These are phyloP conservation scores for Aricia artaxerxes DNA, from an alignment of 2,888 invertebrate genomes.

Conservation along the genomic window DNA sequence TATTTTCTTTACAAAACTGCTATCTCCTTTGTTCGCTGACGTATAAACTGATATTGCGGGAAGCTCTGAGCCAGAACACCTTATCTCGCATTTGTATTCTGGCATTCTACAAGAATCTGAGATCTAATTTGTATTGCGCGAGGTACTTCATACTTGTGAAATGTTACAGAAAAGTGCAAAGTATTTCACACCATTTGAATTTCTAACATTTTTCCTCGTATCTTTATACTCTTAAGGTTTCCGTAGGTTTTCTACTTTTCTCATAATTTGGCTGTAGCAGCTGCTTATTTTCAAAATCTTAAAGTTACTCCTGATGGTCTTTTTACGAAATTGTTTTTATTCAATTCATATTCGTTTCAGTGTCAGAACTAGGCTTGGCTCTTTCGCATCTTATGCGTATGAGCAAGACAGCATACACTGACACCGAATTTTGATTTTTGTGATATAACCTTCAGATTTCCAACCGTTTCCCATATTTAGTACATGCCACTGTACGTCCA, in stretches of 20 bases:
- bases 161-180: background rate
- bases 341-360: no score
- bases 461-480: background rate
- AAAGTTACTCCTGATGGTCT: no score
- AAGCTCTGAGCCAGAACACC: background rate
- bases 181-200: background rate
- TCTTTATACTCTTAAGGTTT: no score
- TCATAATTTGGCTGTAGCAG: no score
- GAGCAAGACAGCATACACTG: background rate
- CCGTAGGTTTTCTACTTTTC: background rate
- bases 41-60: background rate
- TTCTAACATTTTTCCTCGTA: background rate
- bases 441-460: background rate
- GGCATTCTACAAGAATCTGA: background rate
- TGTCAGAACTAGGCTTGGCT: no score
- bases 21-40: background rate
- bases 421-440: background rate
- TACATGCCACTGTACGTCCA: background rate
- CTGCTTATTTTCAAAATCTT: no score
- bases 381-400: background rate
- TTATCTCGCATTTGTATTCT: background rate
- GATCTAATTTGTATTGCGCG: background rate
- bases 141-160: background rate
- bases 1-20: background rate
- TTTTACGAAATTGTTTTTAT: no score